phyloP scores from a whole-genome alignment of 2,888 invertebrate species.

The Drosophila suboccidentalis region DNA sequence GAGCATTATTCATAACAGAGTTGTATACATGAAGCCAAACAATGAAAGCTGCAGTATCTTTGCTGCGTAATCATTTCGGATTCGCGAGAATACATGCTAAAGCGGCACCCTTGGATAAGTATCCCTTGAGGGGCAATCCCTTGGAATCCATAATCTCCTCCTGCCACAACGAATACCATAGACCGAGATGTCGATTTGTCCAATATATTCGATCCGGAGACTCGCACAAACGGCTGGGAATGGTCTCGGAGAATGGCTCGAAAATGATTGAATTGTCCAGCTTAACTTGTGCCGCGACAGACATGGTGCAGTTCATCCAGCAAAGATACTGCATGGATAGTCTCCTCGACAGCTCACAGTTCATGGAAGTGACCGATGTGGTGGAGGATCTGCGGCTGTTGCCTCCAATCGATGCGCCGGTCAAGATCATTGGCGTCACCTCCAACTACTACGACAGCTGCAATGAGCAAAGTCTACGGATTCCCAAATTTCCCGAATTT shows the following conservation, averaged over 20 bases:
- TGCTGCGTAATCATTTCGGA: constrained; percentile 51
- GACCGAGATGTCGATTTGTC: constrained; percentile 87
- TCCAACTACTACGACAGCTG: constrained; percentile 95
- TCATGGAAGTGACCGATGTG: constrained; percentile 59
- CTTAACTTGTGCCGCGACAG: constrained; percentile 83
- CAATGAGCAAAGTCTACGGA: constrained; percentile 91
- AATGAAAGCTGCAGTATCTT: constrained; percentile 58
- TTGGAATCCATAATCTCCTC: constrained; percentile 13
- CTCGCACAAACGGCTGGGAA: constrained; percentile 88
- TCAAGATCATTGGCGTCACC: constrained; percentile 94
- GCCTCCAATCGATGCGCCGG: constrained; percentile 92
- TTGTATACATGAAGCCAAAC: constrained; percentile 25
- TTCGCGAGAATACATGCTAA: constrained; percentile 34
- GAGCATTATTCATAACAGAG: constrained; percentile 4
- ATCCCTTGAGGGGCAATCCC: background rate
- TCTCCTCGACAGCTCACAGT: constrained; percentile 47
- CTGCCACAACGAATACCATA: constrained; percentile 12
- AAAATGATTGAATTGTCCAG: constrained; percentile 89
- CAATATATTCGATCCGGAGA: constrained; percentile 89
- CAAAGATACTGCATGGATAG: constrained; percentile 83
- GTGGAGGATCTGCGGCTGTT: constrained; percentile 79
- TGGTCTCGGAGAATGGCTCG: constrained; percentile 88
- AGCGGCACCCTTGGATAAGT: constrained; percentile 31
- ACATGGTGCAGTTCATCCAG: constrained; percentile 86
- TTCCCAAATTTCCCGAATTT: constrained; percentile 92